A percentile compares a stretch with the other conserved stretches of the same genome.
Conservation (phyloP, 2,888 invertebrate species). For the Melangyna quadrimaculata region DNA sequence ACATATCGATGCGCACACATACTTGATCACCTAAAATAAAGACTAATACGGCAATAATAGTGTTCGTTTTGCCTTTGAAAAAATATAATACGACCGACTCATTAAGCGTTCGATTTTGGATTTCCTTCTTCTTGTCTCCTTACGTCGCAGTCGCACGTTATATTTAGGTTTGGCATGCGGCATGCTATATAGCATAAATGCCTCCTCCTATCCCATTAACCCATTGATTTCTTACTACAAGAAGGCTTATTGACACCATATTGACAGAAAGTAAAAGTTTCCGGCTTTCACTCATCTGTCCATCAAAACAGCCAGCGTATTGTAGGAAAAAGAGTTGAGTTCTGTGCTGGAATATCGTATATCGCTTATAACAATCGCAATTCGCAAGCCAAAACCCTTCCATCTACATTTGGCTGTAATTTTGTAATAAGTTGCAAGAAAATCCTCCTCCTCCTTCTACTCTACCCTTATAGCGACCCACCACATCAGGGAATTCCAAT, state of each 20-base stretch:
- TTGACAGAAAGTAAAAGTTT: constrained; percentile 77
- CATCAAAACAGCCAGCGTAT: constrained; percentile 33
- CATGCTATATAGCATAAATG: constrained; percentile 15
- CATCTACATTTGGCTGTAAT: constrained; percentile 43
- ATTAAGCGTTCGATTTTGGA: constrained; percentile 57
- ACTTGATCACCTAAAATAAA: constrained; percentile 42
- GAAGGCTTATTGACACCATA: constrained; percentile 78
- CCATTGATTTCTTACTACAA: constrained; percentile 53
- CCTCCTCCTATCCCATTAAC: constrained; percentile 1
- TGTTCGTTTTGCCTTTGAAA: not conserved
- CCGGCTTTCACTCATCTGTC: constrained; percentile 70
- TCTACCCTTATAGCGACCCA: constrained; percentile 18
- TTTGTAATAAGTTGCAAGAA: constrained; percentile 57
- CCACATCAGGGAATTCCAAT: constrained; percentile 53
- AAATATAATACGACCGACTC: constrained; percentile 42
- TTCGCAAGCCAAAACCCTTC: constrained; percentile 14
- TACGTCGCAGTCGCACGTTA: not conserved
- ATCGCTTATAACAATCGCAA: not conserved
- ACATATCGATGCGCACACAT: constrained; percentile 35
- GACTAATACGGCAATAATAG: not conserved
- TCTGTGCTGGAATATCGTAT: not conserved
- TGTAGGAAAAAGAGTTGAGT: constrained; percentile 18
- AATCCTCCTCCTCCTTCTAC: too few relatives aligned
- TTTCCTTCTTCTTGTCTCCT: constrained; percentile 9
- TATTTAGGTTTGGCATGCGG: constrained; percentile 2